Conservation (phyloP, 2,888 invertebrate genomes). For the Andrena flavipes region DNA sequence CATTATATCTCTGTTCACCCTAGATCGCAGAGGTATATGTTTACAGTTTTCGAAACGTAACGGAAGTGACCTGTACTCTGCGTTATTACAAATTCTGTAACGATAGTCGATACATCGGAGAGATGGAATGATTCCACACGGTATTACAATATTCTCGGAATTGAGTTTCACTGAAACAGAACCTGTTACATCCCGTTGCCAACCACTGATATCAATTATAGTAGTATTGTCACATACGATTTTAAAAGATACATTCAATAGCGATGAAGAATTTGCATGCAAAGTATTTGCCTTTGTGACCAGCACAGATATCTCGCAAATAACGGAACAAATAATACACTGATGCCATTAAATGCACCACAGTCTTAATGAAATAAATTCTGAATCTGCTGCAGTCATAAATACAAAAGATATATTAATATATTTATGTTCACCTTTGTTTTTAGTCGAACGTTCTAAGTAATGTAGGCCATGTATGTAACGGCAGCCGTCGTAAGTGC, state of each 20-base stretch:
- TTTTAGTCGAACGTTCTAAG: conserved; percentile 29
- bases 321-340: conserved; percentile 45
- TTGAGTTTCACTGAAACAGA: conserved; percentile 37
- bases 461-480: conserved; percentile 18
- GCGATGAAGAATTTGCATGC: conserved; percentile 43
- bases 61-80: conserved; percentile 7
- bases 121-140: conserved; percentile 65
- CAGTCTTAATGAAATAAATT: conserved; percentile 60
- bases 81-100: conserved; percentile 41
- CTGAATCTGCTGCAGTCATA: conserved; percentile 28
- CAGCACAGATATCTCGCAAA: conserved; percentile 46
- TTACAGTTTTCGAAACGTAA: conserved; percentile 12
- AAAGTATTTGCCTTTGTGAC: conserved; percentile 49
- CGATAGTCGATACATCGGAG: conserved; percentile 24
- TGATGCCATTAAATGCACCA: conserved; percentile 75
- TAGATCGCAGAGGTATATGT: conserved; percentile 11
- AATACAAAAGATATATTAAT: conserved; percentile 36
- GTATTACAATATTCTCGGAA: conserved; percentile 44
- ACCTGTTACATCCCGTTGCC: conserved; percentile 24
- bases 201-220: conserved; percentile 24
- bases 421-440: background rate
- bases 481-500: conserved; percentile 12
- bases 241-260: conserved; percentile 14
- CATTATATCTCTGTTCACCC: conserved; percentile 36
- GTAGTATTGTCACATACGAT: conserved; percentile 34